Base-by-base conservation (phyloP, 2,113 vertebrate genomes). In the Sturnira hondurensis region DNA sequence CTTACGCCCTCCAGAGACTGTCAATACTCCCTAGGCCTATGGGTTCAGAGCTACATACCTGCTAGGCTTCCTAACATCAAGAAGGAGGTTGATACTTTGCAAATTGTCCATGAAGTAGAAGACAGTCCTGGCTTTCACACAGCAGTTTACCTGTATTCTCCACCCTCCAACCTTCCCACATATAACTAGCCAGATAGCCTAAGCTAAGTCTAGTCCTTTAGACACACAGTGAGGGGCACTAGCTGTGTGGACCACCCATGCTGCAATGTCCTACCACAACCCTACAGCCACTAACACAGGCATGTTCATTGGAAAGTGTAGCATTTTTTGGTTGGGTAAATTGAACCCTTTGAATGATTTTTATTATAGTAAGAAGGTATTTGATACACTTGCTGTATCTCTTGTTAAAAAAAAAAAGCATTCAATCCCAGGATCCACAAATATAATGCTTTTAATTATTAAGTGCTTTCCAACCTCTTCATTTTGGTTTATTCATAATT, bases 321-420 rank as follows among this genome's bases (percentile, higher is more conserved):
- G 22, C 38, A 15, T 14, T 71, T 33, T 43, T 83, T 17, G 26
- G 7, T 38, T 70, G 14, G 47, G n/a, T 54, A 73, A 77, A 67
- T 11, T 43, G 24, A 91, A 93, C 16, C 36, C 33, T 56, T 36
- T 47, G 76, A 85, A 38, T 90, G 80, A 63, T 78, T 97, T 95
- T 95, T 85, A 86, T 91, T 96, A 95, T n/a, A 88, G n/a, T 41
- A 38, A 78, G 78, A 87, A 78, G 80, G 52, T 61, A 50, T 97
- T 92, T 95, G 76, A 95, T 94, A 58, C 33, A 8, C 45, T 94
- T 82, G 28, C 31, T 78, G 11, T 86, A 47, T 86, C 83, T 81
- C 54, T 45, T 45, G 28, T 82, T n/a, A n/a, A n/a, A 76, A 70
- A 15, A 58, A 70, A 70, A 85, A 43, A 16, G 31, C 22, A 19